Evolutionary conservation across 2,888 invertebrate genomes (phyloP).

Genomic region (Drosophila nr. perissopoda): DNA sequence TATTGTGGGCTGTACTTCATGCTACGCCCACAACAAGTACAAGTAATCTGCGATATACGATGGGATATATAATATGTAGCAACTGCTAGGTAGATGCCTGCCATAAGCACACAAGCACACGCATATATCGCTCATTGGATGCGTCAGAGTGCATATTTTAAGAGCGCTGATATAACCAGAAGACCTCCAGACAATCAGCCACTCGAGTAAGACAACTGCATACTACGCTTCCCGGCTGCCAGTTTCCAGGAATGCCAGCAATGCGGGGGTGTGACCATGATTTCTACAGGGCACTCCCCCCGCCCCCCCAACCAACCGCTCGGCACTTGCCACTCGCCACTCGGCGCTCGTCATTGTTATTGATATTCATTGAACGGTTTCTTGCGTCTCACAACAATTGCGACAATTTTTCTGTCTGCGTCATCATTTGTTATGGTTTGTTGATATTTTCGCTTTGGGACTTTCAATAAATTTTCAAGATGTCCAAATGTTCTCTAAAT

Average conservation of each 20-base stretch:
- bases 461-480: conserved; percentile 40
- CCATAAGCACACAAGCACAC: conserved; percentile 13
- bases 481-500: conserved; percentile 49
- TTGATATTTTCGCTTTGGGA: conserved; percentile 33
- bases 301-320: neutral
- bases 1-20: conserved; percentile 46
- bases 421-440: conserved; percentile 68
- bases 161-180: conserved; percentile 70
- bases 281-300: conserved; percentile 10
- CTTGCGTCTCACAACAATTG: conserved; percentile 50
- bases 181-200: conserved; percentile 44
- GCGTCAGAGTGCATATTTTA: conserved; percentile 78
- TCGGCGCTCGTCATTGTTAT: conserved; percentile 31
- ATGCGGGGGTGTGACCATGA: conserved; percentile 67
- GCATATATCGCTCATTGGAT: conserved; percentile 64
- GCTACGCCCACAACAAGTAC: conserved; percentile 64
- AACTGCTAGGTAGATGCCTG: conserved; percentile 47
- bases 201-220: conserved; percentile 29
- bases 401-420: conserved; percentile 70
- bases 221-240: conserved; percentile 50
- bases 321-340: conserved; percentile 11
- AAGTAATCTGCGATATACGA: conserved; percentile 52
- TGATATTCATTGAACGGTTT: conserved; percentile 69
- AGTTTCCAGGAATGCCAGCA: conserved; percentile 67
- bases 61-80: conserved; percentile 29